A percentile compares a stretch with the other conserved stretches of the same genome.
These are phyloP conservation scores for Oryzias curvinotus DNA, from an alignment of 2,113 vertebrate genomes.

Conservation along the genomic window DNA sequence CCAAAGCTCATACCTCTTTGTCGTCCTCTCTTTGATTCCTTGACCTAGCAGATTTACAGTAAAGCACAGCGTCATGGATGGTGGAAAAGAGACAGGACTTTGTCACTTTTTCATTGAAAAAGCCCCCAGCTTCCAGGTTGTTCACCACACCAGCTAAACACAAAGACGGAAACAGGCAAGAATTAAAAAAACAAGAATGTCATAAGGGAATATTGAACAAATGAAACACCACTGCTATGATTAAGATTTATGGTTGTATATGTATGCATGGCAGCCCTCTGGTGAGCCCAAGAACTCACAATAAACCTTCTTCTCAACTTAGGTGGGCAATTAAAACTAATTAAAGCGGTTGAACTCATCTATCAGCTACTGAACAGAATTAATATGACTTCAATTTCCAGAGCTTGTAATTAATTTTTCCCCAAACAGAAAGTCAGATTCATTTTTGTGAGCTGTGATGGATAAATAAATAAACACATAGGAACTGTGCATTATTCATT, in stretches of 20 bases:
- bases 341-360: too few species aligned
- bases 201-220: accelerated
- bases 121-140: conserved; percentile 83
- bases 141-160: conserved; percentile 74
- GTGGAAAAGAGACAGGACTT: conserved; percentile 86
- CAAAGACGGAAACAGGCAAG: neutral
- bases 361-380: too few species aligned
- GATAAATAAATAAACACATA: conserved; percentile 11
- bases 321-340: too few species aligned
- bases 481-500: neutral
- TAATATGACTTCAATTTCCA: too few species aligned
- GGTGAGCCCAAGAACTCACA: neutral
- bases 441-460: neutral
- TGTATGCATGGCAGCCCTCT: conserved; percentile 8
- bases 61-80: conserved; percentile 81
- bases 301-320: conserved; percentile 9
- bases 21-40: neutral
- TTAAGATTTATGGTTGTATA: neutral
- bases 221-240: neutral
- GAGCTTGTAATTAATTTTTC: too few species aligned
- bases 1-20: conserved; percentile 3
- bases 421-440: neutral
- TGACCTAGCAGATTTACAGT: conserved; percentile 49
- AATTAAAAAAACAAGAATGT: neutral
- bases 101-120: conserved; percentile 84